Evolutionary conservation across 2,797 vertebrate species (phyloP), one percentile per base, ranked within the genome.

Genomic region (Octomys mimax): DNA sequence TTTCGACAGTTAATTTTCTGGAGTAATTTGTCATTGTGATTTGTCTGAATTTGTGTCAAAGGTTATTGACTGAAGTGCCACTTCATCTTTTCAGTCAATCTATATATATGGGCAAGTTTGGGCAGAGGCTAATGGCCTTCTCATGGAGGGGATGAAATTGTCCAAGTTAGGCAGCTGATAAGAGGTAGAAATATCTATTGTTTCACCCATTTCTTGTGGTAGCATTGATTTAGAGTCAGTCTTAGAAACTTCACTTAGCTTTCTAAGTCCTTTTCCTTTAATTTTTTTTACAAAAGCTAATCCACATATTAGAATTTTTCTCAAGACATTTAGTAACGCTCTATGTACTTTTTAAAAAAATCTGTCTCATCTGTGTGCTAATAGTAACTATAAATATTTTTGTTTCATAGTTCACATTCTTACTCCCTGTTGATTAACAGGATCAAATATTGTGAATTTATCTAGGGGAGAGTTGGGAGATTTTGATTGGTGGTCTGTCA

Each of bases 21-120:
- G 59, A 92, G 89, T 96, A 92, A 97, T 97, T 97, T 98, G 94
- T 98, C 97, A 97, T 75, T 86, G 81, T 95, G 89, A 96, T 97
- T 96, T 97, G 96, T 97, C 96, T 98, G 94, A 93, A 95, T 97
- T 98, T 94, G 81, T 97, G 97, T 95, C 95, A 97, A 91, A 97
- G 95, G 95, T 96, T 97, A 96, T 98, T 97, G 97, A 95, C 97
- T 95, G 94, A 97, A 94, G 96, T 88, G 89, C 77, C 94, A 95
- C 87, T 89, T 95, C n/a, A 14, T 97, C 96, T 97, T 96, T 96
- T 92, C 70, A 95, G 87, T 89, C 91, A 91, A 89, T 97, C 96
- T 96, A 93, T 96, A 96, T 94, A 91, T 93, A 97, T 59, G 85
- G 90, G 78, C 78, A 77, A 83, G 31, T 88, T 75, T 93, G 94